Evolutionary conservation across 2,113 vertebrate genomes (phyloP), one percentile per base, ranked within the genome.

Genomic region (Mobula hypostoma): DNA sequence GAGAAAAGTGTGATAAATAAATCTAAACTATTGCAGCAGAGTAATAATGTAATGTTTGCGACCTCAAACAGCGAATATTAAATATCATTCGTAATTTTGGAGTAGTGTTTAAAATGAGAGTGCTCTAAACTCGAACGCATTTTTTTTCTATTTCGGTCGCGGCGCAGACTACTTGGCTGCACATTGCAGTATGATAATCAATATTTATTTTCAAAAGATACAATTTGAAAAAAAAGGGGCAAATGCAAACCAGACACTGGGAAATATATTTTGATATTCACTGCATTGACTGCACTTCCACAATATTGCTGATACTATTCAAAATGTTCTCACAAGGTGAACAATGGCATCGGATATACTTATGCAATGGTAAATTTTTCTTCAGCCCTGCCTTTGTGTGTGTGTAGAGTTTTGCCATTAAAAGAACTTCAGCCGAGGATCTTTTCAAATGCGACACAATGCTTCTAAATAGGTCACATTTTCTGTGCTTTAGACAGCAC

Each of bases 401-500:
- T 74, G 66, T 93, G 36, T 74, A 74, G 68, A 74, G 91, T 74
- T 27, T 76, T 93, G 36, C 68, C 40, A 56, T 66, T 56, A 56
- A 56, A 29, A 29, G 21, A 72, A 72, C 70, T 93, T 93, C 68
- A 76, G 91, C 91, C 36, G 32, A 48, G 36, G 70, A 56, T 93
- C 91, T 93, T 93, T 93, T 93, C 32, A 93, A 74, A 93, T 74
- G 91, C 36, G 29, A 56, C 91, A 93, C 91, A 93, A 93, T 93
- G 70, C 91, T 40, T 93, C 68, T 93, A 93, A 93, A 93, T 93
- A 74, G 70, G 68, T 93, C 68, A 74, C 68, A 27, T 95, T 95
- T 94, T 96, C 95, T 94, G 94, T 95, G 78, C 97, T 97, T 97
- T 96, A 96, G 96, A 96, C 96, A 96, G 96, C 96, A 96, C 96